Evolutionary conservation across 2,113 vertebrate species (phyloP), one percentile per base, ranked within the genome.

Genomic region (Argyrosomus japonicus): DNA sequence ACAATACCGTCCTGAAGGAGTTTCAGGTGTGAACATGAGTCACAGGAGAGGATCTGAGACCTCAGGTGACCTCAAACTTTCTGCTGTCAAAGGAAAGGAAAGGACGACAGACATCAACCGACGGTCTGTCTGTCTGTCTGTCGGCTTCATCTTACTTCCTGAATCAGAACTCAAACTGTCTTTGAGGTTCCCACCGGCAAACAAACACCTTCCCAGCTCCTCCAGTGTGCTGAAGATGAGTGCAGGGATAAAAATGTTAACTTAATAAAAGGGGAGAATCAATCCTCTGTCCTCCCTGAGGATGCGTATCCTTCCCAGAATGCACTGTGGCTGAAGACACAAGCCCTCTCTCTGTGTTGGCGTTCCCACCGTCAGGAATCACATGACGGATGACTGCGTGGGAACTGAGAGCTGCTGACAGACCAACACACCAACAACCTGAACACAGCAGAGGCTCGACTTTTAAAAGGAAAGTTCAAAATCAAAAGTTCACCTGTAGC

Each of bases 251-350:
- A 25, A 88, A 84, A 84, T 78, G 78, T 84, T 84, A 70, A 88
- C 60, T 32, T 75, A 75, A 84, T 88, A 81, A 79, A 53, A 27
- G 3, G 6, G n/a, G 27, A 80, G 64, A 84, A 84, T 79, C 61
- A 1, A 67, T 25, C 64, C 5, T 81, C 82, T 88, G 82, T 88
- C 58, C 47, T 78, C n/a, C 25, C 25, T 65, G 1, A 84, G 32
- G 77, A 65, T 78, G 81, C 68, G 32, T 81, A 69, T 77, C 73
- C 27, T 77, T 77, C 82, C 86, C 77, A 87, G 57, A 69, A 84
- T 81, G 58, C 72, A 60, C 23, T 15, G 45, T 1, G 51, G 76
- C 61, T 0, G 48, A 72, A 64, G 48, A 80, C 76, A 87, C 81
- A 83, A 77, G 68, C 56, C 25, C 60, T 61, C 65, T 74, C 48